phyloP scores from a whole-genome alignment of 2,888 invertebrate species.

The Emmelina monodactyla region DNA sequence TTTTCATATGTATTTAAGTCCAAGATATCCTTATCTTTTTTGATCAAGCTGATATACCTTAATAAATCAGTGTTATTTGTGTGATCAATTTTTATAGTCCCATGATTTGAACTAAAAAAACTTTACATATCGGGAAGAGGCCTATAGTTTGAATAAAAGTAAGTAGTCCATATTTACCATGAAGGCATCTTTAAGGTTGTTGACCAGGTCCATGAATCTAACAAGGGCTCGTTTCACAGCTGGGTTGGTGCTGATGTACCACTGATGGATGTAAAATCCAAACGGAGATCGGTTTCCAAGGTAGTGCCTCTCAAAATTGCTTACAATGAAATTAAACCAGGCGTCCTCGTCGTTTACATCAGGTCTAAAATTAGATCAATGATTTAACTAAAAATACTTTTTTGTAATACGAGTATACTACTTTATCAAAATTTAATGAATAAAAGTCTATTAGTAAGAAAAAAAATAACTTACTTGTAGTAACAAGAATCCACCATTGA shows the following conservation, averaged over 20 bases:
- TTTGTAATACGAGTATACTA: too few relatives aligned
- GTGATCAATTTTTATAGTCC: too few relatives aligned
- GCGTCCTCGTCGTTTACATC: constrained; percentile 37
- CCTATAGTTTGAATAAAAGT: too few relatives aligned
- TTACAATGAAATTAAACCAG: constrained; percentile 63
- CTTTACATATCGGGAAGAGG: too few relatives aligned
- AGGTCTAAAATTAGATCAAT: constrained; percentile 29
- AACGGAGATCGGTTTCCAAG: constrained; percentile 70
- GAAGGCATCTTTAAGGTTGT: constrained; percentile 62
- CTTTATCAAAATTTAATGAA: too few relatives aligned
- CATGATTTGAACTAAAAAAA: too few relatives aligned
- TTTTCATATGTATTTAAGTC: background rate
- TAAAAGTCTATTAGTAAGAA: too few relatives aligned
- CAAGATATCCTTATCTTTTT: too few relatives aligned
- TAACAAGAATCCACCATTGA: constrained; percentile 66
- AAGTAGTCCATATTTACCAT: constrained; percentile 59
- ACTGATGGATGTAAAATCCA: constrained; percentile 72
- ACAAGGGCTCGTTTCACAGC: constrained; percentile 54
- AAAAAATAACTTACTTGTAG: constrained; percentile 39
- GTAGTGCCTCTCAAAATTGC: constrained; percentile 72
- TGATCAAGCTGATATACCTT: too few relatives aligned
- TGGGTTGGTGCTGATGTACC: constrained; percentile 54
- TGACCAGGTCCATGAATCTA: constrained; percentile 64
- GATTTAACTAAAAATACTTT: too few relatives aligned
- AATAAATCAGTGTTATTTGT: too few relatives aligned